phyloP scores from a whole-genome alignment of 2,113 vertebrate species.

The Herpetotheres cachinnans region DNA sequence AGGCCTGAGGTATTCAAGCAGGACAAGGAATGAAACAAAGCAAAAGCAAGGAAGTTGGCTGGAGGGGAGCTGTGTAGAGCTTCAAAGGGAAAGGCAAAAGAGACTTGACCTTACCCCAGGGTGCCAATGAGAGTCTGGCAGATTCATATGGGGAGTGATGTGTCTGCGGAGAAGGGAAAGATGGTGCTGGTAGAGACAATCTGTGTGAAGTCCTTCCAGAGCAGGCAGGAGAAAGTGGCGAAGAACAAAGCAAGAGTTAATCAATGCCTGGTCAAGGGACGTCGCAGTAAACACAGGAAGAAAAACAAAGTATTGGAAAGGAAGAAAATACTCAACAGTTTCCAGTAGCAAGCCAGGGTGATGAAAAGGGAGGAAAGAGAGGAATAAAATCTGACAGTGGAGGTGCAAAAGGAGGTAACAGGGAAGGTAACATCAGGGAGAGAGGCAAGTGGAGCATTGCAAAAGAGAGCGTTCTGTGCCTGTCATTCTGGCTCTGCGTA shows the following conservation, averaged over 20 bases:
- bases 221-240: not conserved
- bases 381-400: not conserved
- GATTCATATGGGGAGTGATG: not conserved
- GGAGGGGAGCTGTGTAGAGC: not conserved
- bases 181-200: not conserved
- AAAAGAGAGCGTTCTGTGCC: not conserved
- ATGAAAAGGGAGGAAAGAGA: not conserved
- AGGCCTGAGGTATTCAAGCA: not conserved
- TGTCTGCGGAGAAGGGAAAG: not conserved
- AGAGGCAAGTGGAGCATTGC: not conserved
- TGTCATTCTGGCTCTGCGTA: not conserved
- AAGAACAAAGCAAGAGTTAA: not conserved
- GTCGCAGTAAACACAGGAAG: not conserved
- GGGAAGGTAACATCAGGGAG: not conserved
- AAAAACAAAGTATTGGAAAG: slow-evolving; percentile 10
- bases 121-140: not conserved
- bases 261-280: not conserved
- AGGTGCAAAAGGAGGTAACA: not conserved
- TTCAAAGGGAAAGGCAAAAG: not conserved
- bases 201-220: not conserved
- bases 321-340: slow-evolving; percentile 10
- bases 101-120: not conserved
- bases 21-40: not conserved
- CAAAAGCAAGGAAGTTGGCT: not conserved
- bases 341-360: not conserved